These are phyloP conservation scores for Diachrysia chrysitis DNA, from an alignment of 2,888 invertebrate species.

Conservation along the genomic window DNA sequence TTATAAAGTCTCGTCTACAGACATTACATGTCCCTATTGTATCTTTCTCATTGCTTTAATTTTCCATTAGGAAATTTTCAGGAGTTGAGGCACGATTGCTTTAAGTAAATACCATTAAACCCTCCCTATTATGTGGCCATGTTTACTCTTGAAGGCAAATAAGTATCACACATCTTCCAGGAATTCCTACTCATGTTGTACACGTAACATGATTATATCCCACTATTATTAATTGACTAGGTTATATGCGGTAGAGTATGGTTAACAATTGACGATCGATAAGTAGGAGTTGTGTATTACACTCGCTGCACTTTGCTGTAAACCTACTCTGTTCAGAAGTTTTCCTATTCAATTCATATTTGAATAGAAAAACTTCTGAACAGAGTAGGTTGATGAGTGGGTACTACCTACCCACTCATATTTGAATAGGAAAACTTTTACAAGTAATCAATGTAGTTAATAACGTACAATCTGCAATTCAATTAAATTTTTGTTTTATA, in stretches of 20 bases:
- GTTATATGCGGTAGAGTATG: background rate
- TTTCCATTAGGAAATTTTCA: slow-evolving; percentile 2
- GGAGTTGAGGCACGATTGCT: background rate
- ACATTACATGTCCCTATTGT: background rate
- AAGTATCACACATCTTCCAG: background rate
- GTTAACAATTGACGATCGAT: background rate
- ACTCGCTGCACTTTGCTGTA: background rate
- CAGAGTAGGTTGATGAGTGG: too few relatives aligned
- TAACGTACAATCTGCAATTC: background rate
- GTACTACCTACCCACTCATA: background rate
- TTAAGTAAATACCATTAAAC: background rate
- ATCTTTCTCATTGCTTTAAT: background rate
- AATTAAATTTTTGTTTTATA: too few relatives aligned
- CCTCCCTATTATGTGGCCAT: slow-evolving; percentile 1
- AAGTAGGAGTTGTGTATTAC: background rate
- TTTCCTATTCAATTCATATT: too few relatives aligned
- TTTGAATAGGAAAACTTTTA: background rate
- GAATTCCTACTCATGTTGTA: background rate
- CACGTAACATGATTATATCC: background rate
- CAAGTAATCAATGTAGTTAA: background rate
- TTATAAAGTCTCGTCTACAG: slow-evolving; percentile 33
- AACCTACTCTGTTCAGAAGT: background rate
- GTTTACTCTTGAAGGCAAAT: background rate
- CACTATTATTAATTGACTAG: background rate
- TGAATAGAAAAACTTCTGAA: too few relatives aligned